Base-by-base conservation (phyloP, 2,113 vertebrate genomes). In the Pituophis catenifer region DNA sequence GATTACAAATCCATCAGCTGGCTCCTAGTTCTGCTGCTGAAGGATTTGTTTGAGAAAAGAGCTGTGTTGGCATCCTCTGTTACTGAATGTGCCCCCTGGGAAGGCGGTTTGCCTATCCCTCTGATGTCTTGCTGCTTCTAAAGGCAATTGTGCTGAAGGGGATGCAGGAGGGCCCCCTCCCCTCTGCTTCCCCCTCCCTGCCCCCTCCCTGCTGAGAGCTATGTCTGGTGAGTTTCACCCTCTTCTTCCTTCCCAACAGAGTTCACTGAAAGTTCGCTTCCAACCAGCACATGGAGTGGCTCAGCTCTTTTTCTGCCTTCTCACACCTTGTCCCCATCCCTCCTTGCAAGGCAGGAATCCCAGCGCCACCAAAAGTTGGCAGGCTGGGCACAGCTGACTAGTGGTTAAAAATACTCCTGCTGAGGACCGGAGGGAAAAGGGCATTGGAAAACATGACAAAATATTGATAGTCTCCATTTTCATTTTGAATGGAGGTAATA, bases 241-340 rank as follows among this genome's bases (percentile, higher is more conserved):
- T 96, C 87, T 96, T 96, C 97, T 96, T 97, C 95, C 96, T 95
- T 95, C 96, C 96, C 96, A 93, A 90, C 13, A 90, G 98, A 97
- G 99, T 99, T 99, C 99, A 99, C 98, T 97, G 98, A 99, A 97
- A 99, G 99, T 99, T 99, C 98, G 98, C 97, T 98, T 98, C 98
- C 98, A 98, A 97, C 98, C 97, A 98, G 97, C 96, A 98, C 97
- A 98, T 98, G 98, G 98, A 98, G 98, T 98, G 97, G 97, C 97
- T 97, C 97, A 98, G 98, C 98, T 98, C 97, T 98, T 97, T 98
- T 98, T 98, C 98, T 99, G 98, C 98, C 98, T 98, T 98, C 97
- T 98, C 97, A 97, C 97, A 98, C 98, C 98, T 98, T 98, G 98
- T 98, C 98, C 97, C 97, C 98, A 95, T 98, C 97, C 97, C 96